Conservation (phyloP, 2,888 invertebrate genomes). For the Pterobdella sp. region DNA sequence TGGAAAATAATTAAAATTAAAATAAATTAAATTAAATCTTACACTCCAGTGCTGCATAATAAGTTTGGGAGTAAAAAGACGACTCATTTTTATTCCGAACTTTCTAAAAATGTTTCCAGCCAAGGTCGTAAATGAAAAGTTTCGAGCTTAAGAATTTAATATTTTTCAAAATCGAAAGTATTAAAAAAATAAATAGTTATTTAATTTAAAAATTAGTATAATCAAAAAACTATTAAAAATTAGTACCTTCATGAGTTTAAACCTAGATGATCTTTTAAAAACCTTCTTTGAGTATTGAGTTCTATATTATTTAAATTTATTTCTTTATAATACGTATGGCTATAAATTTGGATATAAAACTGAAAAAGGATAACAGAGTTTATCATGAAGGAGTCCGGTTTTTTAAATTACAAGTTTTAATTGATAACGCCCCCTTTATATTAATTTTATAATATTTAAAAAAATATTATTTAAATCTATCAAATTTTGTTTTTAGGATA, state of each 20-base stretch:
- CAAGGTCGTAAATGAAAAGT: too few relatives aligned
- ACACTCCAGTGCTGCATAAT: background rate
- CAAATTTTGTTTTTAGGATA: slow-evolving; percentile 60
- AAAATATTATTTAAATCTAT: background rate
- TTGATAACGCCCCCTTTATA: background rate
- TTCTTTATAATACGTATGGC: background rate
- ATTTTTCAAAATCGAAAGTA: too few relatives aligned
- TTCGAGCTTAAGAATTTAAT: too few relatives aligned
- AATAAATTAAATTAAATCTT: background rate
- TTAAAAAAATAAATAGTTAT: too few relatives aligned
- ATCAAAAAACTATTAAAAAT: too few relatives aligned
- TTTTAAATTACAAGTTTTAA: background rate
- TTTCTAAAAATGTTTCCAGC: too few relatives aligned
- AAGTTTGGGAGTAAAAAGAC: background rate
- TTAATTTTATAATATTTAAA: background rate
- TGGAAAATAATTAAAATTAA: too few relatives aligned
- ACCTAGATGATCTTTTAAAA: background rate
- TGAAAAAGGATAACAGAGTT: slow-evolving; percentile 3
- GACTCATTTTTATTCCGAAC: background rate
- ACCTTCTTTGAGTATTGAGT: background rate
- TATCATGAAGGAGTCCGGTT: background rate
- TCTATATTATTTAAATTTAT: background rate
- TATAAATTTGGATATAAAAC: background rate
- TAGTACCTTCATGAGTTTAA: too few relatives aligned
- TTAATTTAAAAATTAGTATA: too few relatives aligned